Evolutionary conservation across 37 sponge, comb jelly and placozoan species (phyloP), one percentile per base, ranked within the genome.

Genomic region (Aplysina aerophoba): DNA sequence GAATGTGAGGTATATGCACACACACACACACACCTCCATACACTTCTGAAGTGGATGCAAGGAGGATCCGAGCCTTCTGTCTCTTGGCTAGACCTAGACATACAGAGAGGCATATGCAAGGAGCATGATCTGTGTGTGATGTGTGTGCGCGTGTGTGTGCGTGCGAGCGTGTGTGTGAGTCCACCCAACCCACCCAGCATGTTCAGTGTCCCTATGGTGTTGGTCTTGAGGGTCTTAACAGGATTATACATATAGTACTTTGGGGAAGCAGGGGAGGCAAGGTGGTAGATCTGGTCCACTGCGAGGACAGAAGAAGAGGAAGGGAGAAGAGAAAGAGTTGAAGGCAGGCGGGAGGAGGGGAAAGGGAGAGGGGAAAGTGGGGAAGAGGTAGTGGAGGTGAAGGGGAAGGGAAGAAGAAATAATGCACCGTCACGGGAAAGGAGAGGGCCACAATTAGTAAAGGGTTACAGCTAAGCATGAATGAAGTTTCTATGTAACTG

Each of bases 191-290:
- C 65, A 93, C 94, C 94, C 13, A 97, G 83, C 90, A 97, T 87
- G 90, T 95, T 95, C 36, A 95, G 84, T 19, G 98, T 97, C 11
- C 98, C 98, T 22, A 95, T 69, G 12, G 96, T 89, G 67, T 94
- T 97, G 40, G 92, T 91, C 83, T 94, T 91, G 44, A 94, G 86
- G 54, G 91, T 92, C 81, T 95, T 93, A 60, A 95, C 82, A 6
- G 98, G 96, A 61, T 97, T 95, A 83, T 93, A 95, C 96, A 97
- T 93, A 84, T 97, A 97, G 79, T 95, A 88, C 39, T 92, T 90
- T n/a, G 98, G 98, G 21, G 98, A 97, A 21, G 98, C 98, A 27
- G 98, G 98, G 5, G 95, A 97, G 8, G 98, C 98, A 44, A 97
- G 69, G 67, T 97, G 98, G 71, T 97, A 97, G 13, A 97, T 97